phyloP scores from a whole-genome alignment of 2,797 vertebrate species.

The Danio albolineatus region DNA sequence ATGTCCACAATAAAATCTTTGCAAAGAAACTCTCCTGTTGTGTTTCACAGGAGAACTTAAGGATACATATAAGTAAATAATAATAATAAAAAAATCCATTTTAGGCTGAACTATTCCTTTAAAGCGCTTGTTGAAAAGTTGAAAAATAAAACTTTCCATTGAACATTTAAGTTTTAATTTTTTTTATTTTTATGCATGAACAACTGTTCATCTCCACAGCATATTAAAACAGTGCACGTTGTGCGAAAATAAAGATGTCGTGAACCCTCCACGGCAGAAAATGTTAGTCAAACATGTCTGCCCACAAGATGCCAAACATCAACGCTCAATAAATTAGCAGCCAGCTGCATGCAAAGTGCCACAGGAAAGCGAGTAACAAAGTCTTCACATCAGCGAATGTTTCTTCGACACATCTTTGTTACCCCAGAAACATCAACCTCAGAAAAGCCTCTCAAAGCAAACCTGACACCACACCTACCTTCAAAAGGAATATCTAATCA shows the following conservation, averaged over 20 bases:
- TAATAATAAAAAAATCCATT: background rate
- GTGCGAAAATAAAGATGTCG: conserved; percentile 21
- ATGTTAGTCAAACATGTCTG: conserved; percentile 28
- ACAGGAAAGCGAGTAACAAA: conserved; percentile 34
- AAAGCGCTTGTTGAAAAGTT: no score
- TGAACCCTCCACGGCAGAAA: background rate
- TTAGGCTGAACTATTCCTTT: background rate
- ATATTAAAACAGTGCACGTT: background rate
- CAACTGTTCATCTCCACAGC: background rate
- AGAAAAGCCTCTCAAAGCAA: conserved; percentile 24
- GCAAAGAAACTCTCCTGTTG: background rate
- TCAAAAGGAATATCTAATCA: conserved; percentile 50
- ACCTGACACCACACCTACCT: conserved; percentile 39
- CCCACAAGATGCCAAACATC: conserved; percentile 28
- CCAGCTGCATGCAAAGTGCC: conserved; percentile 21
- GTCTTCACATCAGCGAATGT: conserved; percentile 24
- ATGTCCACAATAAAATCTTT: background rate
- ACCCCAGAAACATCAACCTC: conserved; percentile 38
- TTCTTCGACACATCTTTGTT: conserved; percentile 37
- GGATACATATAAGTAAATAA: background rate
- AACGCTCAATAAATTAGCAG: conserved; percentile 40
- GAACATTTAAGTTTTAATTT: background rate
- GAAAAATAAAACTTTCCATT: background rate
- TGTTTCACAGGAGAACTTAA: background rate
- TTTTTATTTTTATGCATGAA: background rate